These are phyloP conservation scores for Lycocerus yunnanus DNA, from an alignment of 2,888 invertebrate genomes.

Conservation along the genomic window DNA sequence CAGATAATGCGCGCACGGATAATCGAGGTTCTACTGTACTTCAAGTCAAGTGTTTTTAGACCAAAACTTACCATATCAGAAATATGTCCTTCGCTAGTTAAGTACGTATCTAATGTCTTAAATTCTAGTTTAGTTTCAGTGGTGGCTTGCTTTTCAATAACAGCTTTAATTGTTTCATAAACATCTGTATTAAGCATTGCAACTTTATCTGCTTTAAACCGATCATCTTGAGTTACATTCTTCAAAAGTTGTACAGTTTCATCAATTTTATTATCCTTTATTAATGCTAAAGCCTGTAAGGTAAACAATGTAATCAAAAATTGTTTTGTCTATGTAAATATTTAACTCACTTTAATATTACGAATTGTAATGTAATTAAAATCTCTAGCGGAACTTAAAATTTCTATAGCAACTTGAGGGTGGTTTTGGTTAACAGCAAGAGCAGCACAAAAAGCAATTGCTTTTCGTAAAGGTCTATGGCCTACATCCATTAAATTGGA, in stretches of 20 bases:
- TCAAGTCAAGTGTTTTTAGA: no score
- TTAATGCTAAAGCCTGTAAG: slow-evolving; percentile 60
- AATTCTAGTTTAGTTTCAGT: slow-evolving; percentile 63
- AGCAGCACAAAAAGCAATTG: slow-evolving; percentile 66
- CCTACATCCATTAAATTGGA: slow-evolving; percentile 62
- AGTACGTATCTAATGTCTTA: slow-evolving; percentile 59
- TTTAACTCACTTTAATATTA: slow-evolving; percentile 64
- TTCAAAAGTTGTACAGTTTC: slow-evolving; percentile 67
- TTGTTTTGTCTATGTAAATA: neutral
- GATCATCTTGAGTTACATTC: slow-evolving; percentile 62
- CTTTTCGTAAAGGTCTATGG: slow-evolving; percentile 64
- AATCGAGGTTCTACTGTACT: no score
- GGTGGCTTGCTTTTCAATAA: slow-evolving; percentile 57
- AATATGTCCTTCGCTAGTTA: slow-evolving; percentile 55
- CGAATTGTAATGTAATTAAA: slow-evolving; percentile 70
- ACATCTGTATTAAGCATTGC: slow-evolving; percentile 69
- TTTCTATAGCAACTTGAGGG: slow-evolving; percentile 71
- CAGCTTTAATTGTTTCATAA: slow-evolving; percentile 58
- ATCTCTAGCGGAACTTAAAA: slow-evolving; percentile 60
- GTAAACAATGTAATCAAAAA: neutral
- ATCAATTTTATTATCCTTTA: slow-evolving; percentile 65
- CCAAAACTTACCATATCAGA: slow-evolving; percentile 38
- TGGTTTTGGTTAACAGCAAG: slow-evolving; percentile 71
- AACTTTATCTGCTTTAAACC: slow-evolving; percentile 55
- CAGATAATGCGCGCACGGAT: no score